phyloP scores from a whole-genome alignment of 2,113 vertebrate species.

The Agapornis roseicollis region DNA sequence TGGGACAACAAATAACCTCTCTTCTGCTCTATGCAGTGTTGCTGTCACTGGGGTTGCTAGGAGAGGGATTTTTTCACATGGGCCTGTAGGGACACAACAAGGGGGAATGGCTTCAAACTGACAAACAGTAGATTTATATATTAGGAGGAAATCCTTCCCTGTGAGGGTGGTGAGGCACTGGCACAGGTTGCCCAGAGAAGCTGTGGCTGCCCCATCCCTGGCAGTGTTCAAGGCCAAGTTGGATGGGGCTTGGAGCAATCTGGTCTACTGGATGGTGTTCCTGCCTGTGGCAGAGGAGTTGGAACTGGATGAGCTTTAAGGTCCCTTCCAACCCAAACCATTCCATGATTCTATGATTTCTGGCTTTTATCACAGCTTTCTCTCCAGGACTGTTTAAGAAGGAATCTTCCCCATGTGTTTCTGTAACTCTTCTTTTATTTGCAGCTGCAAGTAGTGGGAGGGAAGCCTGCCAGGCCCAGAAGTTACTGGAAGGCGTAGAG shows the following conservation, averaged over 20 bases:
- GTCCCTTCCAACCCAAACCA: not conserved
- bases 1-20: fast-evolving
- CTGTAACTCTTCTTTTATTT: not conserved
- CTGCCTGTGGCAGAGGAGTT: not conserved
- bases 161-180: not conserved
- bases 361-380: not conserved
- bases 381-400: not conserved
- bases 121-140: not conserved
- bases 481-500: not conserved
- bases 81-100: not conserved
- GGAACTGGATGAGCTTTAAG: not conserved
- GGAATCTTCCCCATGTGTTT: not conserved
- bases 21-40: not conserved
- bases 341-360: not conserved
- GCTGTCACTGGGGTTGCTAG: not conserved
- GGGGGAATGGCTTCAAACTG: not conserved
- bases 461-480: not conserved
- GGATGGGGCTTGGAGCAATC: not conserved
- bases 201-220: not conserved
- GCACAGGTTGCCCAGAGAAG: not conserved
- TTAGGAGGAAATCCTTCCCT: not conserved
- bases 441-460: not conserved
- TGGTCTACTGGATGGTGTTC: not conserved
- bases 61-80: not conserved
- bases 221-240: not conserved